Conservation (phyloP, 64 coral and sea anemone genomes). For the Stichodactyla helianthus region DNA sequence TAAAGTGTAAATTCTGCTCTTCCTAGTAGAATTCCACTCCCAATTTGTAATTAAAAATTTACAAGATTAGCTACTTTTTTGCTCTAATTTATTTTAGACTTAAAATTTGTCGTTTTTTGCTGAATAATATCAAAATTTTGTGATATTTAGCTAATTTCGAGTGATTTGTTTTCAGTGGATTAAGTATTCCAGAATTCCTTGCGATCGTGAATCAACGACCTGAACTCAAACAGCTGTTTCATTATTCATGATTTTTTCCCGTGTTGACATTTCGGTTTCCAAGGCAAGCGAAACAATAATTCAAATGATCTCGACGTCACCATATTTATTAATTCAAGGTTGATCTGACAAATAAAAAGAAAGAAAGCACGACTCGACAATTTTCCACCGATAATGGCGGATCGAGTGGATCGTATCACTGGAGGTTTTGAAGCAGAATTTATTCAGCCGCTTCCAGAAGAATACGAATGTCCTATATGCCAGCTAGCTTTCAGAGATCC, state of each 20-base stretch:
- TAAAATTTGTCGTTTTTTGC: too few relatives aligned
- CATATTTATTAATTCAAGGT: not conserved
- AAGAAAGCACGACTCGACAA: not conserved
- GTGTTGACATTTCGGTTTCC: conserved; percentile 10
- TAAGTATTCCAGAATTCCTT: not conserved
- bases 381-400: conserved; percentile 50
- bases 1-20: too few relatives aligned
- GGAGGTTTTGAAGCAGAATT: conserved; percentile 93
- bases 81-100: not conserved
- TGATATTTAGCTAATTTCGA: too few relatives aligned
- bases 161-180: too few relatives aligned
- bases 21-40: not conserved
- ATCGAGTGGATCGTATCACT: conserved; percentile 82
- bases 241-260: not conserved
- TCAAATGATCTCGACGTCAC: not conserved
- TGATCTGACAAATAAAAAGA: not conserved
- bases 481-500: conserved; percentile 95
- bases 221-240: not conserved
- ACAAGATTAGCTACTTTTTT: not conserved
- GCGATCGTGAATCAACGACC: not conserved
- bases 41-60: not conserved
- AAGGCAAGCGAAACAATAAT: not conserved
- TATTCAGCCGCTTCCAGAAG: conserved; percentile 68
- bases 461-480: conserved; percentile 98
- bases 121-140: too few relatives aligned